A percentile compares a stretch with the other conserved stretches of the same genome.
These are phyloP conservation scores for Malurus melanocephalus DNA, from an alignment of 2,113 vertebrate species.

Conservation along the genomic window DNA sequence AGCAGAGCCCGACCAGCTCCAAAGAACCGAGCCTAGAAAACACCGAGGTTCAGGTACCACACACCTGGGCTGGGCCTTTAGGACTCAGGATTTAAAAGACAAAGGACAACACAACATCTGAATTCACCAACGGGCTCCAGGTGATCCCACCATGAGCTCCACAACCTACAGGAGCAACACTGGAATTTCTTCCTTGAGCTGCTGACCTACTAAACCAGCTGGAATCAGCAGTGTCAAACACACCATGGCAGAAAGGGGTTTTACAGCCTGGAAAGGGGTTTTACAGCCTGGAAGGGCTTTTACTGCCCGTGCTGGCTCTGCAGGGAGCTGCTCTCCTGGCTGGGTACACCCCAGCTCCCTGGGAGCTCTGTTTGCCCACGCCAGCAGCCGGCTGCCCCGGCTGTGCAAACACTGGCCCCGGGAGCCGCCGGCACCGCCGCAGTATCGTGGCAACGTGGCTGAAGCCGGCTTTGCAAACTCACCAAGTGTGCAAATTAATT, in stretches of 20 bases:
- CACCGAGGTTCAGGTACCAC: accelerated
- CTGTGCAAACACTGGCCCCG: constrained; percentile 73
- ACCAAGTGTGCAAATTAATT: constrained; percentile 78
- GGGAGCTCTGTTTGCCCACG: neutral
- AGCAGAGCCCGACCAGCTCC: neutral
- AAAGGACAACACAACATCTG: neutral
- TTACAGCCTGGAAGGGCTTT: neutral
- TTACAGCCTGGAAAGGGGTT: neutral
- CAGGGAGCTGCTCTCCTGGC: neutral
- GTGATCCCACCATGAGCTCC: accelerated
- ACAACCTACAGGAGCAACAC: neutral
- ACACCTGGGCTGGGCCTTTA: accelerated
- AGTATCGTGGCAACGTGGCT: constrained; percentile 82
- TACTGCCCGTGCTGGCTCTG: neutral
- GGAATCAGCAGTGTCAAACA: neutral
- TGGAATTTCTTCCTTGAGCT: neutral
- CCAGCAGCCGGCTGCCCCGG: neutral
- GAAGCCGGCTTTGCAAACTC: constrained; percentile 69
- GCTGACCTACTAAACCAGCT: neutral
- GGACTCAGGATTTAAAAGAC: neutral
- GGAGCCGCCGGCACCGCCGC: constrained; percentile 61
- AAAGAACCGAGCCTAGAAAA: neutral
- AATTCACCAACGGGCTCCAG: neutral
- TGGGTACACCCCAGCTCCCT: neutral
- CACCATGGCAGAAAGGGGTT: neutral